Evolutionary conservation across 2,888 invertebrate species (phyloP), one percentile per base, ranked within the genome.

Genomic region (Epinotia brunnichana): DNA sequence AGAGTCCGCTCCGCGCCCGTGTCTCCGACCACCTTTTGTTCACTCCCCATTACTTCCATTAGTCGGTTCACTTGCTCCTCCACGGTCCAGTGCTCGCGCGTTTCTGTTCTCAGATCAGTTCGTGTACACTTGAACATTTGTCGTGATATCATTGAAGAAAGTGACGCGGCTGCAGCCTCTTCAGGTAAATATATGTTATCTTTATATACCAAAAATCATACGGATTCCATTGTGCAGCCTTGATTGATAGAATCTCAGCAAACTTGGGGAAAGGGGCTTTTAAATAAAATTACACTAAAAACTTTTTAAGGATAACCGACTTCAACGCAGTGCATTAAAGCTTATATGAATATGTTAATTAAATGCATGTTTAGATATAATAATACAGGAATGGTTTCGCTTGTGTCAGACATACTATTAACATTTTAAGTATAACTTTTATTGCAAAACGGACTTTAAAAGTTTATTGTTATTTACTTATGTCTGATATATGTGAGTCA

Each of bases 121-220:
- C 85, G 87, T 89, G 91, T 87, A 85, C 84, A 83, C 80, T 88
- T 83, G 85, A 88, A 90, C 86, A 84, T 85, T 80, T 83, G 80
- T 79, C 88, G 89, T 90, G 89, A 84, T 80, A 82, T 76, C 79
- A 79, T 84, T 85, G 82, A 82, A 86, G 81, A 81, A 77, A 81
- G 85, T 86, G 81, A 83, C 83, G 83, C 79, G 78, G 75, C 77
- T 76, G 76, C 78, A 5, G 21, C 51, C 61, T 59, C 51, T 57
- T 57, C 73, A 75, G 80, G 80, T 80, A 77, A 62, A 74, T 74
- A 74, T 69, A 59, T 48, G 48, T n/a, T 48, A 48, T n/a, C 48
- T 48, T 48, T 48, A 48, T 48, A 1, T 35, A 35, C n/a, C 41
- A 41, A 48, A 48, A n/a, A 7, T n/a, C 44, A 13, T 15, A 13